phyloP scores from a whole-genome alignment of 2,113 vertebrate genomes.

The Eidolon helvum region DNA sequence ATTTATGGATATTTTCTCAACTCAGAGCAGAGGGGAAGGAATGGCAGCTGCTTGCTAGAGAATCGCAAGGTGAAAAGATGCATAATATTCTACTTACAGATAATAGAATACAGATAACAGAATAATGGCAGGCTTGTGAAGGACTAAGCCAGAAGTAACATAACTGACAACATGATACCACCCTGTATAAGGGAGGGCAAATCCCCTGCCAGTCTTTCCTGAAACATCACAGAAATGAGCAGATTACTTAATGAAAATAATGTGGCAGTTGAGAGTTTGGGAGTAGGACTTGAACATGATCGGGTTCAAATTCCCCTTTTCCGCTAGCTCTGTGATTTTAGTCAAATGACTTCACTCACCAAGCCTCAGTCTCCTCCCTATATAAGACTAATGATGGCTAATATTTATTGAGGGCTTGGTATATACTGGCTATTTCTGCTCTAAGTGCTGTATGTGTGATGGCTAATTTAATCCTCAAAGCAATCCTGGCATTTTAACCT shows the following conservation, averaged over 20 bases:
- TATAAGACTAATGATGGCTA: not conserved
- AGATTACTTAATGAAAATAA: not conserved
- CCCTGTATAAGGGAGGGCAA: not conserved
- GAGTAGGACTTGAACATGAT: not conserved
- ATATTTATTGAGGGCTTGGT: not conserved
- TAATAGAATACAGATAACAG: not conserved
- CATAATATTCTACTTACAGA: not conserved
- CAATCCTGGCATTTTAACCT: not conserved
- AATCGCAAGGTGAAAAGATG: not conserved
- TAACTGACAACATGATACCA: not conserved
- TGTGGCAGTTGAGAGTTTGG: not conserved
- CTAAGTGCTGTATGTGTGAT: not conserved
- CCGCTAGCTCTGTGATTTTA: not conserved
- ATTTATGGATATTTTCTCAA: not conserved
- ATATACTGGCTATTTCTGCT: not conserved
- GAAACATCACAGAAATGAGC: not conserved
- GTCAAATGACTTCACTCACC: not conserved
- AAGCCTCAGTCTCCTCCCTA: not conserved
- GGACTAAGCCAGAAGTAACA: constrained; percentile 40
- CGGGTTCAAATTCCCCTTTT: not conserved
- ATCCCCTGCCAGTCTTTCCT: not conserved
- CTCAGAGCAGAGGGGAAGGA: not conserved
- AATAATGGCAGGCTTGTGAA: constrained; percentile 30
- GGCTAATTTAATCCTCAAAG: not conserved
- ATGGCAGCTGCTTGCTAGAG: not conserved